Evolutionary conservation across 2,888 invertebrate genomes (phyloP).

Genomic region (Apoda limacodes): DNA sequence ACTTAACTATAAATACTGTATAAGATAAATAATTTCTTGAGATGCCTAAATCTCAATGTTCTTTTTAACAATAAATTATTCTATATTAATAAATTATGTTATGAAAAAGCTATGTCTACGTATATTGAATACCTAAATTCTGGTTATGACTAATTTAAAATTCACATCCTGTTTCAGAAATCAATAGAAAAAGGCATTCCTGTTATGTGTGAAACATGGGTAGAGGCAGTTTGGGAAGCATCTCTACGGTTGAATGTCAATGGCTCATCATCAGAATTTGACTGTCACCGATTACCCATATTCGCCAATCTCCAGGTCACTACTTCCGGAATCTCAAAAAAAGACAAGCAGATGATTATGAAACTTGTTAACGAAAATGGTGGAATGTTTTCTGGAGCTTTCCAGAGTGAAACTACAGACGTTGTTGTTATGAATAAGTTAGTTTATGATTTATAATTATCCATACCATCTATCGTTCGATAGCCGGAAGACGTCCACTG

Average conservation of each 20-base stretch:
- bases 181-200: constrained; percentile 76
- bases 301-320: constrained; percentile 85
- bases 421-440: constrained; percentile 68
- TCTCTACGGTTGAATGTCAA: constrained; percentile 72
- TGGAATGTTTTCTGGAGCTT: constrained; percentile 68
- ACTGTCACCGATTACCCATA: constrained; percentile 69
- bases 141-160: too few relatives aligned
- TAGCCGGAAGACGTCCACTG: too few relatives aligned
- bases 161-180: constrained; percentile 70
- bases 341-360: constrained; percentile 74
- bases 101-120: too few relatives aligned
- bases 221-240: constrained; percentile 82
- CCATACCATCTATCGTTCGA: too few relatives aligned
- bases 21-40: too few relatives aligned
- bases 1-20: too few relatives aligned
- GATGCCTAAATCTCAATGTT: too few relatives aligned
- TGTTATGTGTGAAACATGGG: constrained; percentile 84
- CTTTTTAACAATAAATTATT: too few relatives aligned
- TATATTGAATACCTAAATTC: too few relatives aligned
- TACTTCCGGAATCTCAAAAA: constrained; percentile 77
- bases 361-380: constrained; percentile 80
- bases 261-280: constrained; percentile 75
- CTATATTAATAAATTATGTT: too few relatives aligned
- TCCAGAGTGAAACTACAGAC: constrained; percentile 64
- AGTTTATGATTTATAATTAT: constrained; percentile 34